Conservation (phyloP, 2,888 invertebrate genomes). For the Caenorhabditis uteleia region DNA sequence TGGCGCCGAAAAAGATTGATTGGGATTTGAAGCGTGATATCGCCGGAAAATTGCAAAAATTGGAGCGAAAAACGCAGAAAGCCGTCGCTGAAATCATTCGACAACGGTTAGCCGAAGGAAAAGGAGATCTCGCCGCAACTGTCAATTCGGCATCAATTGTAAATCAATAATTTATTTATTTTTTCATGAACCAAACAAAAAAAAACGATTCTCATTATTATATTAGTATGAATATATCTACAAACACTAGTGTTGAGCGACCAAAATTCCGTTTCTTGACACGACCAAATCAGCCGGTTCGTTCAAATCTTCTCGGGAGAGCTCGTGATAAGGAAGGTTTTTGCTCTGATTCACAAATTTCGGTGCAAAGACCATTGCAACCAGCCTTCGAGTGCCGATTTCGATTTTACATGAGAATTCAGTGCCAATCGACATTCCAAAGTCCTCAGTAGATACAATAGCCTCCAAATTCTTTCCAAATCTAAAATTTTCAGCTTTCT, state of each 20-base stretch:
- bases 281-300: constrained; percentile 29
- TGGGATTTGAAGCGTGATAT: constrained; percentile 55
- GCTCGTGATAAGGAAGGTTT: constrained; percentile 30
- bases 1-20: constrained; percentile 53
- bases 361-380: constrained; percentile 21
- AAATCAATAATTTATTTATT: background rate
- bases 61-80: constrained; percentile 89
- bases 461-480: constrained; percentile 53
- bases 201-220: background rate
- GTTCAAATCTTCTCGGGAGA: constrained; percentile 27
- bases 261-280: constrained; percentile 33
- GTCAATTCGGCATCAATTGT: constrained; percentile 36
- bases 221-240: background rate
- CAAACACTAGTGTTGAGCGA: background rate
- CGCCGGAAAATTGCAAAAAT: constrained; percentile 74
- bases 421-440: constrained; percentile 41
- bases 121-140: constrained; percentile 46
- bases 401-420: constrained; percentile 55
- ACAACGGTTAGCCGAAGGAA: constrained; percentile 45
- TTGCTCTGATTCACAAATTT: constrained; percentile 5
- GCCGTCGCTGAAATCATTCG: constrained; percentile 91
- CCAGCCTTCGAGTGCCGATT: constrained; percentile 22
- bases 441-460: constrained; percentile 43
- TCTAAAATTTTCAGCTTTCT: constrained; percentile 14
- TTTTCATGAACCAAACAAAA: too few species aligned